These are phyloP conservation scores for Xenotilapia caudafasciata DNA, from an alignment of 2,113 vertebrate genomes.

Conservation along the genomic window DNA sequence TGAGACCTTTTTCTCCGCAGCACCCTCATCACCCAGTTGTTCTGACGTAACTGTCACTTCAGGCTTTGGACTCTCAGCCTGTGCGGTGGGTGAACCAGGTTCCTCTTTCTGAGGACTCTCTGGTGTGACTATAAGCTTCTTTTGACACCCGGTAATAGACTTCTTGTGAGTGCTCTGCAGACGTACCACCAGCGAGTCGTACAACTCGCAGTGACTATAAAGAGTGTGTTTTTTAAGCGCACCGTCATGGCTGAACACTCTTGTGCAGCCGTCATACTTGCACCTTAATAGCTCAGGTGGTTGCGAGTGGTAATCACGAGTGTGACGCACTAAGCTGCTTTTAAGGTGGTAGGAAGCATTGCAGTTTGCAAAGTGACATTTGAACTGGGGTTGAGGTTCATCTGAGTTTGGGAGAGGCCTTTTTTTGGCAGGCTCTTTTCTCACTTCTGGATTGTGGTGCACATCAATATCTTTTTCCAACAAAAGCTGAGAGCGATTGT, in stretches of 20 bases:
- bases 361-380: conserved; percentile 83
- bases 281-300: conserved; percentile 72
- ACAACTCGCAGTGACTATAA: conserved; percentile 81
- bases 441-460: conserved; percentile 67
- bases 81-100: conserved; percentile 9
- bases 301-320: conserved; percentile 48
- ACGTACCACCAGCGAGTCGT: conserved; percentile 74
- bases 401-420: conserved; percentile 34
- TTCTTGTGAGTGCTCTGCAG: conserved; percentile 74
- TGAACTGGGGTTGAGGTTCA: conserved; percentile 76
- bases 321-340: conserved; percentile 84
- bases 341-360: conserved; percentile 84
- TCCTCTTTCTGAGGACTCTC: conserved; percentile 27
- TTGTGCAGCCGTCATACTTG: conserved; percentile 83
- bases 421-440: conserved; percentile 75
- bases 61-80: conserved; percentile 6
- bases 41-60: background rate
- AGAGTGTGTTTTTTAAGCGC: conserved; percentile 84
- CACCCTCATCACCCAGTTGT: background rate
- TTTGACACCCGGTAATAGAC: conserved; percentile 71
- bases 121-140: conserved; percentile 65
- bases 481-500: conserved; percentile 88
- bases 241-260: conserved; percentile 78
- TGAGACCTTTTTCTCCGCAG: background rate
- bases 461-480: conserved; percentile 81